These are phyloP conservation scores for Eremobia ochroleuca DNA, from an alignment of 2,888 invertebrate genomes.

Conservation along the genomic window DNA sequence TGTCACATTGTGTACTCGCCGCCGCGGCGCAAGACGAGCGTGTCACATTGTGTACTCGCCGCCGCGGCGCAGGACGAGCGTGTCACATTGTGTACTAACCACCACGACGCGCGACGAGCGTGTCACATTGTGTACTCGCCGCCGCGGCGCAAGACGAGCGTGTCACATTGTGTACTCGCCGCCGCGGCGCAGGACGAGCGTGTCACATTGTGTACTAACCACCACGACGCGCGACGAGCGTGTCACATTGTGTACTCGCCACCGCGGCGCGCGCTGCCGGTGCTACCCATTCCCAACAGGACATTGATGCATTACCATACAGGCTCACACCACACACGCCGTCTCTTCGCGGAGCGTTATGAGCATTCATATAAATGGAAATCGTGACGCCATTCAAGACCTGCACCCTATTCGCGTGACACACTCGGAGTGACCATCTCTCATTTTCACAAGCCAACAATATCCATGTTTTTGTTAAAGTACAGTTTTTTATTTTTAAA, in stretches of 20 bases:
- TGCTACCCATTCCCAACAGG: not conserved
- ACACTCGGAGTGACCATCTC: not conserved
- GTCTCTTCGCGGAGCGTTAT: not conserved
- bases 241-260: not conserved
- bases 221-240: too few relatives aligned
- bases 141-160: too few relatives aligned
- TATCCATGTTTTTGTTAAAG: not conserved
- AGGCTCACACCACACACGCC: not conserved
- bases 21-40: too few relatives aligned
- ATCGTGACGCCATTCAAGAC: not conserved
- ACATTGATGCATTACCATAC: constrained; percentile 26
- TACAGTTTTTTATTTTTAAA: not conserved
- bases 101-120: too few relatives aligned
- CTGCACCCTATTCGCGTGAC: not conserved
- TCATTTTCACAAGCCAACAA: not conserved
- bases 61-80: too few relatives aligned
- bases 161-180: too few relatives aligned
- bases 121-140: too few relatives aligned
- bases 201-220: too few relatives aligned
- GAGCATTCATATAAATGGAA: constrained; percentile 10
- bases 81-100: too few relatives aligned
- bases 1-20: too few relatives aligned
- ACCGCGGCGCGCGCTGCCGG: not conserved
- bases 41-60: too few relatives aligned
- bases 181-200: too few relatives aligned